Evolutionary conservation across 2,113 vertebrate species (phyloP).

Genomic region (Tachysurus vachellii): DNA sequence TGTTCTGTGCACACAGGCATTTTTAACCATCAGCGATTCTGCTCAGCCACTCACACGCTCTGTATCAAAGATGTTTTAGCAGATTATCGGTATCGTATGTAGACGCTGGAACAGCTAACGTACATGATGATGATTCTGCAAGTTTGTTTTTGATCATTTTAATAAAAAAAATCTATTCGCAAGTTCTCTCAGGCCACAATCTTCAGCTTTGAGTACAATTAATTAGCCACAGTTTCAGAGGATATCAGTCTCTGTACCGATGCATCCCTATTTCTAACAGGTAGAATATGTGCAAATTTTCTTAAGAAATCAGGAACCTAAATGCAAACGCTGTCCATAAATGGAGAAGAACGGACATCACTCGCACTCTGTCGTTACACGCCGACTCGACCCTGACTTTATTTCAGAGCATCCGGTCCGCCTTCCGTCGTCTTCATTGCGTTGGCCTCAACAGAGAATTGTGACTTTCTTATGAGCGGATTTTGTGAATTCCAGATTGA

Average conservation of each 20-base stretch:
- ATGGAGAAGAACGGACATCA: neutral
- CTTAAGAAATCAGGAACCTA: neutral
- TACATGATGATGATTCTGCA: neutral
- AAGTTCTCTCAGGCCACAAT: neutral
- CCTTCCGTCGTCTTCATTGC: neutral
- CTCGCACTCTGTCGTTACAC: neutral
- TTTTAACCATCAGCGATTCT: neutral
- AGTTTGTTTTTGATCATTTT: neutral
- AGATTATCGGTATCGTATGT: neutral
- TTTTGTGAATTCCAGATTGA: constrained; percentile 71
- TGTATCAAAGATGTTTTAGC: neutral
- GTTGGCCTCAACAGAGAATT: neutral
- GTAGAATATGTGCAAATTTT: neutral
- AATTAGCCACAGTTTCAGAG: too few relatives aligned
- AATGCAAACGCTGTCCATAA: neutral
- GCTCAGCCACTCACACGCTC: neutral
- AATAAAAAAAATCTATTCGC: neutral
- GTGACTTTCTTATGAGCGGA: neutral
- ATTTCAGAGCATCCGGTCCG: neutral
- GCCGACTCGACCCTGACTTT: neutral
- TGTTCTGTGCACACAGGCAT: neutral
- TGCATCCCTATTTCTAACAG: neutral
- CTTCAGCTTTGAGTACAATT: neutral
- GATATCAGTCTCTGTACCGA: neutral
- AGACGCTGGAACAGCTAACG: neutral